phyloP scores from a whole-genome alignment of 2,888 invertebrate species.

The Plemyria rubiginata region DNA sequence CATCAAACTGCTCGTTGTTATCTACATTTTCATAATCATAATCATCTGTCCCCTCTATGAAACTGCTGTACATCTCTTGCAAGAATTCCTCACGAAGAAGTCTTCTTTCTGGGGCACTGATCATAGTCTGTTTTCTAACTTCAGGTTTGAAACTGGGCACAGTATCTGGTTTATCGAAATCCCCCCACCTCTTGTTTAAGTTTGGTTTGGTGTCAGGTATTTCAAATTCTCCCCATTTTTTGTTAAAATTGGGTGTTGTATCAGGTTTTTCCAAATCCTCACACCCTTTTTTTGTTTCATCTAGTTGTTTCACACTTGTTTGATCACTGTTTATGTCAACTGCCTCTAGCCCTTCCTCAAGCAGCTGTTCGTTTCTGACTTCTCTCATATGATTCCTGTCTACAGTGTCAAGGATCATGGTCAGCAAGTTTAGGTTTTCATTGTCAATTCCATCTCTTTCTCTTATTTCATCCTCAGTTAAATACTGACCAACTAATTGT shows the following conservation, averaged over 20 bases:
- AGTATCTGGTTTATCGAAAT: constrained; percentile 78
- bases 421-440: constrained; percentile 87
- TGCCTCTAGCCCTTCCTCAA: constrained; percentile 82
- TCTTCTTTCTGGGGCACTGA: constrained; percentile 85
- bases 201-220: constrained; percentile 26
- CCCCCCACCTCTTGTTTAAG: constrained; percentile 79
- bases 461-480: constrained; percentile 90
- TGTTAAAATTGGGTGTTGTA: constrained; percentile 2
- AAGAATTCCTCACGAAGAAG: constrained; percentile 92
- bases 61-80: constrained; percentile 93
- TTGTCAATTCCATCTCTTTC: constrained; percentile 86
- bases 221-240: constrained; percentile 33
- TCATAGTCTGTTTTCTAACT: constrained; percentile 63
- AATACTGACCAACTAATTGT: constrained; percentile 93
- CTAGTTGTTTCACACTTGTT: constrained; percentile 29
- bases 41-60: constrained; percentile 93
- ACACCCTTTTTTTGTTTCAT: constrained; percentile 21
- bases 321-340: constrained; percentile 48
- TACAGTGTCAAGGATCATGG: constrained; percentile 91
- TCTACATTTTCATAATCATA: constrained; percentile 94
- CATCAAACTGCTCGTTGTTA: constrained; percentile 92
- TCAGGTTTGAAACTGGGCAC: constrained; percentile 61
- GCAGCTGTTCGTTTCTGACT: constrained; percentile 85
- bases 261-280: constrained; percentile 18
- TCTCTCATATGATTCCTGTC: constrained; percentile 89